Percentiles rank a stretch among this genome's conserved stretches.
Evolutionary conservation across 2,797 vertebrate species (phyloP).

Genomic region (Cichlasoma orientale): DNA sequence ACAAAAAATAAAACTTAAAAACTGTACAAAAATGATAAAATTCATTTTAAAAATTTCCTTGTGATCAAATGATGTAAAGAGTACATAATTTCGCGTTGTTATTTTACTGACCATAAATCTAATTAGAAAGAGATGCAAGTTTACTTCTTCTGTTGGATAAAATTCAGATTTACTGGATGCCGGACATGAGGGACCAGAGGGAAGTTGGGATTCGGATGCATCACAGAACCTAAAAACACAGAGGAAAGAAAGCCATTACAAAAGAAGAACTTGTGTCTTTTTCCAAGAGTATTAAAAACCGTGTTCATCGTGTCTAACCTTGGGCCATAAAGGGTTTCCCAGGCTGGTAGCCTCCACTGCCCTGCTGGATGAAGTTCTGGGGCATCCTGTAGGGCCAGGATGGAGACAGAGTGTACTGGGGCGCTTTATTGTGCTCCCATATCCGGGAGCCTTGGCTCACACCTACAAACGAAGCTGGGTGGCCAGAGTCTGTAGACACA

Average conservation of each 20-base stretch:
- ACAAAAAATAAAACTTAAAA: constrained; percentile 86
- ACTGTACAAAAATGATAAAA: constrained; percentile 99
- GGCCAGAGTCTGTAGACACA: constrained; percentile 85
- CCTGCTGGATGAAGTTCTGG: constrained; percentile 94
- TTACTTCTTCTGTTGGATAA: constrained; percentile 98
- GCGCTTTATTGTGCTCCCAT: constrained; percentile 89
- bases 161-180: constrained; percentile 90
- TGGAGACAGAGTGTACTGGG: constrained; percentile 88
- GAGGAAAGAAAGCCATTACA: neutral
- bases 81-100: constrained; percentile 69
- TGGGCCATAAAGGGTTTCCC: constrained; percentile 91
- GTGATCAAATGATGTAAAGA: constrained; percentile 85
- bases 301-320: constrained; percentile 76
- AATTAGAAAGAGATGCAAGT: constrained; percentile 62
- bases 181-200: constrained; percentile 90
- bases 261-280: rapidly evolving
- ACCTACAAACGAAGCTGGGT: constrained; percentile 87
- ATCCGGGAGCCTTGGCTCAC: constrained; percentile 85
- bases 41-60: constrained; percentile 87
- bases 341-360: constrained; percentile 88
- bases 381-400: constrained; percentile 95
- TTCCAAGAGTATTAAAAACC: neutral
- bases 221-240: constrained; percentile 85
- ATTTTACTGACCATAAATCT: constrained; percentile 50
- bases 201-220: constrained; percentile 90